Conservation (phyloP, 2,113 vertebrate species). For the Phasianus colchicus region DNA sequence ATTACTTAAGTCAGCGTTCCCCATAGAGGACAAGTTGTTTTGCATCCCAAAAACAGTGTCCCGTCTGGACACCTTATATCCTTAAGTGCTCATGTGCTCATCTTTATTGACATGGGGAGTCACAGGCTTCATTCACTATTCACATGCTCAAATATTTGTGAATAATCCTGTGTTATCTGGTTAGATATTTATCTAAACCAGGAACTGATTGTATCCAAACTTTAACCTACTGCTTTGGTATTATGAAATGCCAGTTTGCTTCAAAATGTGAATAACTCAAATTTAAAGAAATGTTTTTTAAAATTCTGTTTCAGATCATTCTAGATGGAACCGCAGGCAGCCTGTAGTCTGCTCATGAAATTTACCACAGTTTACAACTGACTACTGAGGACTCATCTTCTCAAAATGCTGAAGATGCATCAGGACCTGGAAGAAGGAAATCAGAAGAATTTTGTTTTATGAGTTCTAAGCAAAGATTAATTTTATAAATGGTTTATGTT, state of each 20-base stretch:
- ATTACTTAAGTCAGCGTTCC: not conserved
- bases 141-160: slow-evolving; percentile 67
- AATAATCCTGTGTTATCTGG: slow-evolving; percentile 56
- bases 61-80: not conserved
- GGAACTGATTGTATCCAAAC: slow-evolving; percentile 40
- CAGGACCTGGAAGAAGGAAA: slow-evolving; percentile 8
- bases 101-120: slow-evolving; percentile 30
- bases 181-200: slow-evolving; percentile 57
- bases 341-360: slow-evolving; percentile 73
- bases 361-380: slow-evolving; percentile 4
- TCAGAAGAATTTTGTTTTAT: slow-evolving; percentile 2
- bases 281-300: slow-evolving; percentile 27
- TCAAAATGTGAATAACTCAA: slow-evolving; percentile 33
- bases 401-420: not conserved
- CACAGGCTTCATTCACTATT: slow-evolving; percentile 40
- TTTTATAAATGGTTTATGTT: slow-evolving; percentile 16
- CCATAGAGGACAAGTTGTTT: not conserved
- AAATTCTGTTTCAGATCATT: slow-evolving; percentile 74
- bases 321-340: slow-evolving; percentile 67
- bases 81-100: not conserved
- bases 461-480: slow-evolving; percentile 15
- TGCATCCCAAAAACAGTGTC: not conserved
- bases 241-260: slow-evolving; percentile 49
- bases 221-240: slow-evolving; percentile 54
- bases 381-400: not conserved